Percentiles rank a stretch among this genome's conserved stretches.
Conservation (phyloP, 2,888 invertebrate genomes). For the Ophion ellenae region DNA sequence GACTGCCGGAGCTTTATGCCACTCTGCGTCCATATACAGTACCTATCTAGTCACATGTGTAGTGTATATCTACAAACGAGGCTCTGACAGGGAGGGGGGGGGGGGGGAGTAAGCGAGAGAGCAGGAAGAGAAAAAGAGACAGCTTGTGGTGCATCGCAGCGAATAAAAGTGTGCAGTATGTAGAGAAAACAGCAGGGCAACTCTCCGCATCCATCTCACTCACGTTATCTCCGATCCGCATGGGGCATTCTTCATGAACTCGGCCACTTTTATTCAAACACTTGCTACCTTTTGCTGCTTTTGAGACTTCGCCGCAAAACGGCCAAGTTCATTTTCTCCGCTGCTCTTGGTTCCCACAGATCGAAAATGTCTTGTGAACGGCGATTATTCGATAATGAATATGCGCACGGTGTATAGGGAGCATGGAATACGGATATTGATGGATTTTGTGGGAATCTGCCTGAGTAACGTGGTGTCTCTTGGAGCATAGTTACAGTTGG, state of each 20-base stretch:
- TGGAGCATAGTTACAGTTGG: no score
- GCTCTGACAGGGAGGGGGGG: neutral
- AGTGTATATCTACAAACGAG: slow-evolving; percentile 22
- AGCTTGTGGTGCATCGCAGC: slow-evolving; percentile 60
- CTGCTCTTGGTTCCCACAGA: no score
- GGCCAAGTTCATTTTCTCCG: no score
- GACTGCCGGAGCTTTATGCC: slow-evolving; percentile 55
- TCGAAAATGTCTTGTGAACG: no score
- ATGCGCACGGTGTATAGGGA: no score
- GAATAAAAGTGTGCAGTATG: slow-evolving; percentile 61
- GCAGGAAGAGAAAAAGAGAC: slow-evolving; percentile 16
- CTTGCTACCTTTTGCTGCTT: no score
- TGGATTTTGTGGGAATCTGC: no score
- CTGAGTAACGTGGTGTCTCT: no score
- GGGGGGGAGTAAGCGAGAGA: neutral
- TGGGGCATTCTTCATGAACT: slow-evolving; percentile 61
- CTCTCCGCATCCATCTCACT: slow-evolving; percentile 39
- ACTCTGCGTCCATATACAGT: slow-evolving; percentile 41
- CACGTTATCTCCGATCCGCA: slow-evolving; percentile 48
- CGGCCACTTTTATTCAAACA: slow-evolving; percentile 54
- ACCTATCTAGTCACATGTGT: slow-evolving; percentile 43
- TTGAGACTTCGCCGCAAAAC: no score
- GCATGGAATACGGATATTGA: no score
- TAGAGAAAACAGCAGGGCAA: slow-evolving; percentile 50
- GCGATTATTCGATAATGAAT: no score